phyloP scores from a whole-genome alignment of 2,888 invertebrate species.

The Caenorhabditis becei region DNA sequence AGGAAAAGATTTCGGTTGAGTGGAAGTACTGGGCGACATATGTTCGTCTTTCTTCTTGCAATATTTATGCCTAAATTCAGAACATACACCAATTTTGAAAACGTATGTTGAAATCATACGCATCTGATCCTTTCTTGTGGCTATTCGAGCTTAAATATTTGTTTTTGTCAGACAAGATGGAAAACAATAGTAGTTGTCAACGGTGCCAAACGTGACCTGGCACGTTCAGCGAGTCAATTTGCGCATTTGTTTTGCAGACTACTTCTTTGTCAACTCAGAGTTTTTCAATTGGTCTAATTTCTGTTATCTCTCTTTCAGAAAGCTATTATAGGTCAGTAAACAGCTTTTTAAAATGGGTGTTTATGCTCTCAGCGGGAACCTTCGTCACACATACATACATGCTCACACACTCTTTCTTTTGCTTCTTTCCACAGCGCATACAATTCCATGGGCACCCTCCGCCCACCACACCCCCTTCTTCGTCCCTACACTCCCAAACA shows the following conservation, averaged over 20 bases:
- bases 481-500: constrained; percentile 13
- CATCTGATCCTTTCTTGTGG: too few species aligned
- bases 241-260: constrained; percentile 25
- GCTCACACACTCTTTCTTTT: constrained; percentile 41
- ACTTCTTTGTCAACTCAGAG: not conserved
- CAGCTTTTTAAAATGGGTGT: constrained; percentile 46
- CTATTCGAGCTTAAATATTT: too few species aligned
- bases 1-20: not conserved
- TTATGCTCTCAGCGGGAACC: constrained; percentile 39
- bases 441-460: constrained; percentile 40
- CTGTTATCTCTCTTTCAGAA: constrained; percentile 13
- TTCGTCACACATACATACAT: constrained; percentile 62
- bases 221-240: constrained; percentile 7
- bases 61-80: too few species aligned
- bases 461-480: not conserved
- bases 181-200: too few species aligned
- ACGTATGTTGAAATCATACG: too few species aligned
- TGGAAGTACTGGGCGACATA: not conserved
- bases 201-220: not conserved
- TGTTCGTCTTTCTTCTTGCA: not conserved
- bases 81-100: too few species aligned
- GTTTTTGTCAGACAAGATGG: not conserved
- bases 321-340: constrained; percentile 55
- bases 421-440: constrained; percentile 33
- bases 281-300: constrained; percentile 16